Base-by-base conservation (phyloP, 2,797 vertebrate species). In the Tarsius wallacei region DNA sequence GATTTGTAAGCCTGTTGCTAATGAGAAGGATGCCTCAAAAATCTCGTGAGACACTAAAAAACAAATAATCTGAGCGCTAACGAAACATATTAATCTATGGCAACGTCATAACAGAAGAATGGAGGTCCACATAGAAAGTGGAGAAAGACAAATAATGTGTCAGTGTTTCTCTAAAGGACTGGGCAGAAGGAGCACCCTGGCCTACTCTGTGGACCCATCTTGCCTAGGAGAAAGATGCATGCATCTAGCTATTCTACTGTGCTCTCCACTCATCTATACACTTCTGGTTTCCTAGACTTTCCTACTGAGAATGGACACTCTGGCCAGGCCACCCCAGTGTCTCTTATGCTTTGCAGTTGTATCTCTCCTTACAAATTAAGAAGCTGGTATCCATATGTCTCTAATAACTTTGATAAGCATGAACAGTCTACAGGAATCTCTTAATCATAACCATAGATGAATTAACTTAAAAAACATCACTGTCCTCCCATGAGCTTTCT, bases 31-130 rank as follows among this genome's bases (percentile, higher is more conserved):
- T 1, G 4, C 57, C 31, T 82, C 77, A 31, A 92, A 88, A 95
- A 93, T 90, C 86, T 97, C 74, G 90, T 71, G 63, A 87, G 70
- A 95, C 33, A 89, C 74, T 89, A 94, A 83, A 78, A 93, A 87
- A 81, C 55, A 94, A 73, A 95, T 28, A 81, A 76, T 70, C 87
- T 93, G 82, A 94, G 61, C 31, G 6, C 57, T 91, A 91, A 89
- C 74, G 59, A 93, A 86, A 76, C 49, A 9, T 66, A 86, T 16
- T 61, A 87, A 59, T 57, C 66, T 88, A 87, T 66, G 86, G 81
- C 74, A 47, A 64, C 21, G 49, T 71, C 59, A 12, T 74, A 87
- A 71, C 42, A 74, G 53, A 74, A 96, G 66, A 59, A 76, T 81
- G 59, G 53, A 89, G 42, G 71, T 53, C 87, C 59, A 47, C 47